phyloP scores from a whole-genome alignment of 2,888 invertebrate genomes.

The Leptopilina myrica region DNA sequence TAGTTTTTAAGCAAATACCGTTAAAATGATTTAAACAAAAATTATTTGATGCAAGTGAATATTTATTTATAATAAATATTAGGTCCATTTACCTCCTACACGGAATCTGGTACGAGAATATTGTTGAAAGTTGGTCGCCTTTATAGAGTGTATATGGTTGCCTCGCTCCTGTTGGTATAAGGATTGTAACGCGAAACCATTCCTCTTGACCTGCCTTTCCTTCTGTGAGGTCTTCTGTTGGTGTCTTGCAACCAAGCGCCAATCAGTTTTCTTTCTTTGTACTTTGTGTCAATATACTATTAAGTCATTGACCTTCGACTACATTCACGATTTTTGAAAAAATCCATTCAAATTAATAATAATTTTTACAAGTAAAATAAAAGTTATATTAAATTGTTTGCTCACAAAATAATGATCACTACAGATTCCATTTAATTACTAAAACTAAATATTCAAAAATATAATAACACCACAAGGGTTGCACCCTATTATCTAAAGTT shows the following conservation, averaged over 20 bases:
- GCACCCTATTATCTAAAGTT: too few species aligned
- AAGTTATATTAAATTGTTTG: too few species aligned
- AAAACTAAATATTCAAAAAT: too few species aligned
- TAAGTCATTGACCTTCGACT: not conserved
- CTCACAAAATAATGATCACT: too few species aligned
- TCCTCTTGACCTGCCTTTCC: not conserved
- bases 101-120: not conserved
- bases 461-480: too few species aligned
- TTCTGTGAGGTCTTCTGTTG: not conserved
- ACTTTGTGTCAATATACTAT: not conserved
- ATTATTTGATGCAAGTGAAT: too few species aligned
- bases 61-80: not conserved
- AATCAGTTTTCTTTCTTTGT: not conserved
- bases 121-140: not conserved
- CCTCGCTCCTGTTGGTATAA: not conserved
- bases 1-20: too few species aligned
- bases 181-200: slow-evolving; percentile 2
- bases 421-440: too few species aligned
- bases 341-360: too few species aligned
- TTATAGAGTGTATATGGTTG: not conserved
- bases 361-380: not conserved
- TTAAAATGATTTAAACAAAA: too few species aligned
- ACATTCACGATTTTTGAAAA: too few species aligned
- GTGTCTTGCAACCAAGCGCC: slow-evolving; percentile 4
- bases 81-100: not conserved